Percentiles rank a stretch among this genome's conserved stretches.
These are phyloP conservation scores for Rhagologus leucostigma DNA, from an alignment of 2,113 vertebrate species.

Conservation along the genomic window DNA sequence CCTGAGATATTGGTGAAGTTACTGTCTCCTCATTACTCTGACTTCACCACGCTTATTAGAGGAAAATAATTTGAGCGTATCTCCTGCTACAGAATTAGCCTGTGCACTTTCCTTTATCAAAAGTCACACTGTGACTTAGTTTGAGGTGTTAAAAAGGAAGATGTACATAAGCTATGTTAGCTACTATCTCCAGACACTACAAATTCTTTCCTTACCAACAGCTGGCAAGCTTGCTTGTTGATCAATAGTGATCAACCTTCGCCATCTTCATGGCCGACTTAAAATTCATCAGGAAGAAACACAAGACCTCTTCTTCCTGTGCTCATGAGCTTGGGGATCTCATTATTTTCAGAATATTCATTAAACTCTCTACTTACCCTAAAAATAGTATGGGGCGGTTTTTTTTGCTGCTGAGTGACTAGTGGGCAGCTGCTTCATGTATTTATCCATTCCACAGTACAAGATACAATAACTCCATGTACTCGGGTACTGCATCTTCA, in stretches of 20 bases:
- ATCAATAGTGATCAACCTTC: neutral
- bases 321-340: neutral
- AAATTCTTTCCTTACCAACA: neutral
- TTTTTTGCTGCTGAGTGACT: neutral
- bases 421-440: neutral
- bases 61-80: neutral
- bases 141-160: neutral
- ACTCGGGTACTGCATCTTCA: neutral
- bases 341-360: constrained; percentile 34
- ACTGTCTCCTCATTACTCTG: neutral
- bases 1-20: neutral
- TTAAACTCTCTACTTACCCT: neutral
- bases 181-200: neutral
- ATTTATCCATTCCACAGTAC: neutral
- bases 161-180: neutral
- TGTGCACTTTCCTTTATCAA: neutral
- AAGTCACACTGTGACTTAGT: neutral
- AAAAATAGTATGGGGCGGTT: neutral
- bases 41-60: neutral
- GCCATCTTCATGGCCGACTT: neutral
- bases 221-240: neutral
- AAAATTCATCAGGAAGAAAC: neutral
- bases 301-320: neutral
- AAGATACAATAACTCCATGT: neutral
- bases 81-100: neutral